Conservation (phyloP, 1,140 invertebrate species). For the Brachionus sp. region DNA sequence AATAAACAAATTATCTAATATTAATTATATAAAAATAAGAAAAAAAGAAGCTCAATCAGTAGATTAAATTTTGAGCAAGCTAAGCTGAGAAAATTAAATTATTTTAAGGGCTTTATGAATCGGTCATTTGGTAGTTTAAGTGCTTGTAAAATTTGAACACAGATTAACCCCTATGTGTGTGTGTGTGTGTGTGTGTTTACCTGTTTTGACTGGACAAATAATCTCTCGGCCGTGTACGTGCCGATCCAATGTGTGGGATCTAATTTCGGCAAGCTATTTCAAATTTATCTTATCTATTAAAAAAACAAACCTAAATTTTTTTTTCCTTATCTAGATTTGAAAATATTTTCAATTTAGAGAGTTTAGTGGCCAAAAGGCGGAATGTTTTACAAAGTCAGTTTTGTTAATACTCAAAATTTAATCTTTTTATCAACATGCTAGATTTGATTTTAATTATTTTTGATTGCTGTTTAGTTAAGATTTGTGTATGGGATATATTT, state of each 20-base stretch:
- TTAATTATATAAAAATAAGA: too few species aligned
- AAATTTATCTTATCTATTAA: background rate
- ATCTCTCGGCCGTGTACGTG: background rate
- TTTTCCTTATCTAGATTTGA: slow-evolving; percentile 1
- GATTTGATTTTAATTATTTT: slow-evolving; percentile 1
- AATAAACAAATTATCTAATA: slow-evolving; percentile 1
- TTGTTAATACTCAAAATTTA: background rate
- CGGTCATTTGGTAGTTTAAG: background rate
- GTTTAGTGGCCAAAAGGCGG: background rate
- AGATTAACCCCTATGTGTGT: background rate
- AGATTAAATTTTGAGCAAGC: too few species aligned
- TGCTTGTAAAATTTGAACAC: background rate
- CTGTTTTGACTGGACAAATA: background rate
- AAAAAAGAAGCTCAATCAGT: too few species aligned
- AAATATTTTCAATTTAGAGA: background rate
- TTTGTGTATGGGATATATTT: background rate
- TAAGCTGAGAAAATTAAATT: too few species aligned
- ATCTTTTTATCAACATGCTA: background rate
- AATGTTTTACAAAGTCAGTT: background rate
- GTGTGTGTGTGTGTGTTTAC: background rate
- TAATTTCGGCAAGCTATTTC: background rate
- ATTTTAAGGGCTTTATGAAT: background rate
- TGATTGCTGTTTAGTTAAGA: background rate
- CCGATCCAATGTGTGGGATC: background rate
- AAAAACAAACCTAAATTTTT: background rate